These are phyloP conservation scores for Cygnus atratus DNA, from an alignment of 2,113 vertebrate genomes.

Conservation along the genomic window DNA sequence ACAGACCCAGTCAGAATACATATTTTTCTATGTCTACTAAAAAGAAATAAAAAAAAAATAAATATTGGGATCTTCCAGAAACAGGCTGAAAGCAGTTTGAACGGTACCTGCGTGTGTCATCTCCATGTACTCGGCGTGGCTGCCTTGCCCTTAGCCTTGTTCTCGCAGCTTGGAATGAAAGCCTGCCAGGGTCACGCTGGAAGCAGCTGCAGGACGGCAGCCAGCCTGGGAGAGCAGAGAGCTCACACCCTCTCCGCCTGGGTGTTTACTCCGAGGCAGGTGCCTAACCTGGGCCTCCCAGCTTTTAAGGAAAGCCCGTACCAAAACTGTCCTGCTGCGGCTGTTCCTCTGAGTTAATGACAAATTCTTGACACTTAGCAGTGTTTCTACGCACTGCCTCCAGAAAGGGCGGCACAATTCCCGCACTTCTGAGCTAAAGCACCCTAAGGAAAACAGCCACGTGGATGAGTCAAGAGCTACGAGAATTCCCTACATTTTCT, in stretches of 20 bases:
- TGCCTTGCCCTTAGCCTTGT: fast-evolving
- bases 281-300: neutral
- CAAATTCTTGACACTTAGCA: neutral
- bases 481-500: neutral
- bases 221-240: fast-evolving
- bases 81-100: neutral
- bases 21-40: neutral
- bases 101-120: fast-evolving
- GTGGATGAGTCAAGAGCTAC: neutral
- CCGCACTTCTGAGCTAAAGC: neutral
- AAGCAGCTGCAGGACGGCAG: neutral
- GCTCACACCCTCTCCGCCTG: neutral
- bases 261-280: neutral
- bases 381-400: neutral
- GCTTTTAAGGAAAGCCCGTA: neutral
- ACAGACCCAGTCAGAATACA: neutral
- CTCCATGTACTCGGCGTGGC: fast-evolving
- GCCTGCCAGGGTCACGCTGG: neutral
- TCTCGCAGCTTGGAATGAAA: neutral
- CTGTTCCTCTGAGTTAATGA: neutral
- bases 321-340: neutral
- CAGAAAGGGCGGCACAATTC: neutral
- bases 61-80: neutral
- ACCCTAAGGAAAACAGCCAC: neutral
- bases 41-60: too few relatives aligned